Percentiles rank a stretch among this genome's conserved stretches.
phyloP scores from a whole-genome alignment of 2,888 invertebrate species.

The Dryocosmus kuriphilus region DNA sequence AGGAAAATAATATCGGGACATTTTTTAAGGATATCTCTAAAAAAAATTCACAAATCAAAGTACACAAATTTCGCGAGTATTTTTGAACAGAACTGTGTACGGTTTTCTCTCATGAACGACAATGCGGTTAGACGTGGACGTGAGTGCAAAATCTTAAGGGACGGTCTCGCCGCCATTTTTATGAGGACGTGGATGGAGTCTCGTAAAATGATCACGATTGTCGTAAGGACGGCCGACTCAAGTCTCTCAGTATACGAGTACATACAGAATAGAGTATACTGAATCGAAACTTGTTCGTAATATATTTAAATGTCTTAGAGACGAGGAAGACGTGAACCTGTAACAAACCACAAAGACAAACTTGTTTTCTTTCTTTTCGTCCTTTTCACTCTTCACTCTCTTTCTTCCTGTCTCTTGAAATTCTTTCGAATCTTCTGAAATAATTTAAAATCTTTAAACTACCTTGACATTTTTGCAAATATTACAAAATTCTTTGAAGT shows the following conservation, averaged over 20 bases:
- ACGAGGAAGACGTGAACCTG: neutral
- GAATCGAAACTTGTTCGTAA: slow-evolving; percentile 36
- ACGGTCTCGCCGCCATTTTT: slow-evolving; percentile 7
- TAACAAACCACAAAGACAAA: slow-evolving; percentile 31
- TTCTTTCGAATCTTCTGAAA: too few relatives aligned
- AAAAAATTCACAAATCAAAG: too few relatives aligned
- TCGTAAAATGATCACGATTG: slow-evolving; percentile 35
- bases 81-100: neutral
- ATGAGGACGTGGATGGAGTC: slow-evolving; percentile 26
- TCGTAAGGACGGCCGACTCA: neutral
- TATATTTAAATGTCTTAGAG: slow-evolving; percentile 32
- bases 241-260: neutral
- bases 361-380: slow-evolving; percentile 4
- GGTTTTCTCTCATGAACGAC: neutral
- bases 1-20: too few relatives aligned
- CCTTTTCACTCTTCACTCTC: neutral
- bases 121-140: slow-evolving; percentile 28
- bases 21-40: too few relatives aligned
- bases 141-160: slow-evolving; percentile 29
- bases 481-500: too few relatives aligned
- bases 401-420: too few relatives aligned
- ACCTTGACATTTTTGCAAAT: too few relatives aligned
- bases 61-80: neutral
- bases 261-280: neutral
- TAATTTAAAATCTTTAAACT: too few relatives aligned